Evolutionary conservation across 2,113 vertebrate genomes (phyloP).

Genomic region (Melanerpes formicivorus): DNA sequence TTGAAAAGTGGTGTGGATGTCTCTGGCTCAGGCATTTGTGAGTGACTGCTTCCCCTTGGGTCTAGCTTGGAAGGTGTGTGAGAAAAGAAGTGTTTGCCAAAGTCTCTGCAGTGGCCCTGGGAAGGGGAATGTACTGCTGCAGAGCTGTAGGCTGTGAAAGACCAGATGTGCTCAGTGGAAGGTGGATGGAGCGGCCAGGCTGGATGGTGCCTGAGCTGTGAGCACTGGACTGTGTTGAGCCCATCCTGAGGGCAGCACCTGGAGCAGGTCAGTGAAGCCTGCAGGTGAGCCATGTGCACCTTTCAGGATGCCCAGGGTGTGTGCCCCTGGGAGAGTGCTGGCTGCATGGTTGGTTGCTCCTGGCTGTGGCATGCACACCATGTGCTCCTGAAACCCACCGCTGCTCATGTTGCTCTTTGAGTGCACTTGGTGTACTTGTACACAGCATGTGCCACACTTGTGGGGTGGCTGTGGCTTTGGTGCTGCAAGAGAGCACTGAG

Average conservation of each 20-base stretch:
- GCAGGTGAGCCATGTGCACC: accelerated
- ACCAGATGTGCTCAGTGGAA: background rate
- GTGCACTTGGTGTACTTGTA: background rate
- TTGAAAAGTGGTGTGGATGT: background rate
- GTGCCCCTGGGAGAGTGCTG: background rate
- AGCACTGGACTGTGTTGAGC: background rate
- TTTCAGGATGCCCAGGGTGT: background rate
- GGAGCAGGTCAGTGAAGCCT: background rate
- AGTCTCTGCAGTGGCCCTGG: background rate
- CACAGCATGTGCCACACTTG: accelerated
- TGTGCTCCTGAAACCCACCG: background rate
- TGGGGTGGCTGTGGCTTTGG: background rate
- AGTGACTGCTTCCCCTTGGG: background rate
- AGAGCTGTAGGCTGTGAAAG: background rate
- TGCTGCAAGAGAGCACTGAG: background rate
- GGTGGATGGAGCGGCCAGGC: accelerated
- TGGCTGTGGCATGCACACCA: background rate
- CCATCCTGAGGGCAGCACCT: background rate
- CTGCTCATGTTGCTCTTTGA: background rate
- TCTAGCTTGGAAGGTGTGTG: background rate
- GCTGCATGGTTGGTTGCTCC: background rate
- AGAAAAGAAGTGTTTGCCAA: background rate
- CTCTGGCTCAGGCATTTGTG: background rate
- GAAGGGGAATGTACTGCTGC: accelerated
- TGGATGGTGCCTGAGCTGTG: background rate